Base-by-base conservation (phyloP, 2,797 vertebrate species). In the Gymnoscopelus braueri region DNA sequence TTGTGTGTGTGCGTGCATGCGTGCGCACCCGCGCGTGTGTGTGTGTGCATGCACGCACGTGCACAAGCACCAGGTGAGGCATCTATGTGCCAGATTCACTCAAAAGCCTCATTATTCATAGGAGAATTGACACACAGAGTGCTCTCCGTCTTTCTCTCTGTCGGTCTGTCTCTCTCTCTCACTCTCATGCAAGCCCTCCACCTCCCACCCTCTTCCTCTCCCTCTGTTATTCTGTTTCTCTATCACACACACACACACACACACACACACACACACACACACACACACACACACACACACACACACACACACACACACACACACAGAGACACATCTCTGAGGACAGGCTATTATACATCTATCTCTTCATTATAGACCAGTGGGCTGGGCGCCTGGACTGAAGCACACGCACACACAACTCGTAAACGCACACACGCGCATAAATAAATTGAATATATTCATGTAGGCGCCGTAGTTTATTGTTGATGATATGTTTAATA, bases 91-190 rank as follows among this genome's bases (percentile, higher is more conserved):
- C 86, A 86, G 71, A 72, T 67, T 80, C 65, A 24, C 57, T 80
- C 67, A 79, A 84, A 80, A 70, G 72, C 61, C 70, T 80, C 79
- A 83, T 83, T 84, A 84, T 79, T 82, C 69, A 80, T 60, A 61
- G 71, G 65, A 70, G 26, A 71, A 63, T 69, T 67, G 51, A 70
- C 59, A 75, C 60, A 72, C 66, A 75, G 15, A 59, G 56, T 59
- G 32, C 9, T 61, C 15, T 19, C 32, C 15, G 15, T 5, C 10
- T 11, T 7, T n/a, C 51, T 23, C n/a, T 64, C 50, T 54, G 7
- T 52, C 50, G 9, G 1, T 23, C 60, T 62, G 6, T 49, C 60
- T 50, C 9, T 63, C 57, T 48, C 19, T 48, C 59, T 48, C 35
- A 14, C 9, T 24, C 64, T 66, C n/a, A 4, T 15, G 12, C 50